Evolutionary conservation across 2,113 vertebrate species (phyloP).

Genomic region (Tachysurus fulvidraco): DNA sequence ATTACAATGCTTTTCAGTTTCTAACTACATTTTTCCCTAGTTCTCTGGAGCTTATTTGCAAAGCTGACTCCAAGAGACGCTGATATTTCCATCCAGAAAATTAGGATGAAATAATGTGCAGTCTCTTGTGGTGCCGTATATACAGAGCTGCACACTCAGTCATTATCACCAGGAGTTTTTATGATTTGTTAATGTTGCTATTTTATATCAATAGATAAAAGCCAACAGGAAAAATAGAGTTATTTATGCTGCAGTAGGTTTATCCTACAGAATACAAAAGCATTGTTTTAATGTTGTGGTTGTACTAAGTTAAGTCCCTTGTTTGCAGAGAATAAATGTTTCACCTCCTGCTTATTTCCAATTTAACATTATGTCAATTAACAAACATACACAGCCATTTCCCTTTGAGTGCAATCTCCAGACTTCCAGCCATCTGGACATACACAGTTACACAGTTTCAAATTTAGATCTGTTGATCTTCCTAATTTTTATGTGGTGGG

Average conservation of each 20-base stretch:
- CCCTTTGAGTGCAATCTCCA: conserved; percentile 16
- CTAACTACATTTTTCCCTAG: neutral
- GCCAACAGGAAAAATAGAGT: conserved; percentile 57
- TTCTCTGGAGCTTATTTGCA: neutral
- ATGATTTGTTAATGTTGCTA: conserved; percentile 41
- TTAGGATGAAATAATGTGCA: conserved; percentile 13
- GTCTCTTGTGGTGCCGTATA: conserved; percentile 32
- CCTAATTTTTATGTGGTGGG: conserved; percentile 62
- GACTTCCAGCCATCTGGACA: conserved; percentile 16
- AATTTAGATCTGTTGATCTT: conserved; percentile 43
- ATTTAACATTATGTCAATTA: conserved; percentile 15
- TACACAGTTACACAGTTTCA: conserved; percentile 15
- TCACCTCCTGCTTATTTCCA: conserved; percentile 10
- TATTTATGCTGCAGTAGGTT: conserved; percentile 52
- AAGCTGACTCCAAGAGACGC: conserved; percentile 15
- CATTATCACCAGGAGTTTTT: conserved; percentile 27
- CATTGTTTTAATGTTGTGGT: conserved; percentile 47
- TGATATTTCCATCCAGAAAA: neutral
- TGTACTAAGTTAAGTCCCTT: conserved; percentile 43
- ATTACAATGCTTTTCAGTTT: neutral
- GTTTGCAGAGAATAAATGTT: conserved; percentile 24
- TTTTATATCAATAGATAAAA: conserved; percentile 55
- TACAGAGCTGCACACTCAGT: conserved; percentile 35
- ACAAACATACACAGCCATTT: conserved; percentile 11
- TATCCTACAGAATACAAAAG: conserved; percentile 57